A percentile compares a stretch with the other conserved stretches of the same genome.
Conservation (phyloP, 2,113 vertebrate genomes). For the Sula dactylatra region DNA sequence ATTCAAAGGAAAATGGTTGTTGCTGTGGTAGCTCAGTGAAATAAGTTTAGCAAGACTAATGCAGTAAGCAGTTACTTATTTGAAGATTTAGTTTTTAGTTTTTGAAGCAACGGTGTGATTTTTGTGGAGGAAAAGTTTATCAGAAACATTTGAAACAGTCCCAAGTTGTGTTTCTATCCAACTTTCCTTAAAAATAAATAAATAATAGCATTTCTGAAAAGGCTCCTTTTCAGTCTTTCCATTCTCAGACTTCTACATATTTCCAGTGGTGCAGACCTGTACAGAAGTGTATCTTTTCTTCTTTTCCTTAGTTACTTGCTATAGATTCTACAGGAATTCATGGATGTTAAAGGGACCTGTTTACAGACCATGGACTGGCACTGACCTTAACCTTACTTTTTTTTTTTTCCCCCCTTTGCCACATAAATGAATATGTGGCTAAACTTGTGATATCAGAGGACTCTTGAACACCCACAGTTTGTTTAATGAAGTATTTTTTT, state of each 20-base stretch:
- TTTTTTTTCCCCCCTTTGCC: neutral
- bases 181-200: neutral
- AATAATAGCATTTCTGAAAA: neutral
- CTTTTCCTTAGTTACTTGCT: neutral
- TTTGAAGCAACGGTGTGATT: neutral
- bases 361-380: neutral
- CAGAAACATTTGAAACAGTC: neutral
- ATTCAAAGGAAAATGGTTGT: neutral
- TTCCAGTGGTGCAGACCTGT: neutral
- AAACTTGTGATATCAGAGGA: neutral
- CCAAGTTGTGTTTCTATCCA: neutral
- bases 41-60: neutral
- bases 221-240: neutral
- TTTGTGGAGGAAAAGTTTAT: neutral
- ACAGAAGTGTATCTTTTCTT: neutral
- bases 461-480: neutral
- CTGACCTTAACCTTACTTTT: neutral
- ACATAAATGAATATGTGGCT: neutral
- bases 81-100: neutral
- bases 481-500: neutral
- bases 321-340: neutral
- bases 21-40: neutral
- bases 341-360: neutral
- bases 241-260: neutral
- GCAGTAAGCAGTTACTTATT: neutral